Evolutionary conservation across 2,797 vertebrate species (phyloP), one percentile per base, ranked within the genome.

Genomic region (Hydrophis major): DNA sequence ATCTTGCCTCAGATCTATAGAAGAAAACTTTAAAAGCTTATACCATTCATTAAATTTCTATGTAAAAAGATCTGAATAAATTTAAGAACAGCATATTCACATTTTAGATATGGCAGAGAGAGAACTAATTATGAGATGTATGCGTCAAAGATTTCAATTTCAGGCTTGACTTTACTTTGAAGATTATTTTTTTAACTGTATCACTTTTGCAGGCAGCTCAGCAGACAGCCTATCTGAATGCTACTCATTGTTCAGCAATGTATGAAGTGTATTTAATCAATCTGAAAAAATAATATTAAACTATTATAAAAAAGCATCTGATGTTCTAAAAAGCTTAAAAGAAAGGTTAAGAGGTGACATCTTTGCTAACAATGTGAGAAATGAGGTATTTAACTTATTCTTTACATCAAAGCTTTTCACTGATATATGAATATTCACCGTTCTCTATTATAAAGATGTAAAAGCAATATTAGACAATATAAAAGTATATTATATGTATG

Each of bases 121-220:
- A 98, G 97, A 98, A 95, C 97, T 98, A 98, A 98, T 98, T 98
- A 98, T 96, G 94, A 98, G 97, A 98, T 97, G 96, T 97, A 98
- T 98, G 98, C 97, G 97, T 98, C 97, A 97, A 97, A 98, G 97
- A 98, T 98, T 98, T 98, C 98, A 98, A 98, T 98, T 98, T 98
- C 98, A 98, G 97, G 98, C 97, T 98, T 98, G 97, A 97, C 97
- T 98, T 98, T 98, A 98, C 97, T 97, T 97, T 97, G 95, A 96
- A 98, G 97, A 98, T 97, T 98, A 98, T 98, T 97, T 97, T 93
- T 98, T 98, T 98, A 97, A 97, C 97, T 98, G 97, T 98, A 97
- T 97, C 97, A 97, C 98, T 97, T 97, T 97, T 97, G 94, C 95
- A 97, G 97, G 96, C 97, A 97, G 96, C 96, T 98, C 97, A 97